Conservation (phyloP, 2,797 vertebrate genomes). For the Dipus sagitta region DNA sequence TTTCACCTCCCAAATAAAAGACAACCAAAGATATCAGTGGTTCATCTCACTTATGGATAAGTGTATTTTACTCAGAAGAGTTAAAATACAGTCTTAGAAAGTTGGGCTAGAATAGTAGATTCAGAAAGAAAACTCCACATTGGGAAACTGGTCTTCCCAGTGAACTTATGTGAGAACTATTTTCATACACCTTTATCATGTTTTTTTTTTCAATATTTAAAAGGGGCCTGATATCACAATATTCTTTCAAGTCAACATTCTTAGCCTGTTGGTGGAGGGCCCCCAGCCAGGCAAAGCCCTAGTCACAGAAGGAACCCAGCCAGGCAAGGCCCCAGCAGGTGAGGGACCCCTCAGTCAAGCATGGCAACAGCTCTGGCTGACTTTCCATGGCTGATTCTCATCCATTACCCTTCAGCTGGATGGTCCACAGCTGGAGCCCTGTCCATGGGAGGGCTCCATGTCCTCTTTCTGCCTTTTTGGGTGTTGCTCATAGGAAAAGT, state of each 20-base stretch:
- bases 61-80: not conserved
- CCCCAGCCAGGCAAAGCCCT: not conserved
- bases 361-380: not conserved
- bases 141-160: not conserved
- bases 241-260: not conserved
- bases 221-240: not conserved
- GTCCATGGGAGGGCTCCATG: not conserved
- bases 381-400: not conserved
- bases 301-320: not conserved
- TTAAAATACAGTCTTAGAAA: not conserved
- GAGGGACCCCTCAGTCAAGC: not conserved
- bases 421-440: accelerated
- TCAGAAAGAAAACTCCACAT: not conserved
- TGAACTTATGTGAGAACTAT: no score
- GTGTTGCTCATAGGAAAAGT: not conserved
- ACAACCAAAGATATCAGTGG: not conserved
- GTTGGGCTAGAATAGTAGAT: not conserved
- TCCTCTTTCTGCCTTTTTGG: not conserved
- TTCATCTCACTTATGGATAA: not conserved
- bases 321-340: not conserved
- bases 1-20: not conserved
- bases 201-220: not conserved
- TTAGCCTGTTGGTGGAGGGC: not conserved
- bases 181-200: not conserved
- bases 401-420: no score